phyloP scores from a whole-genome alignment of 2,888 invertebrate species.

The Melikaiella ostensackeni region DNA sequence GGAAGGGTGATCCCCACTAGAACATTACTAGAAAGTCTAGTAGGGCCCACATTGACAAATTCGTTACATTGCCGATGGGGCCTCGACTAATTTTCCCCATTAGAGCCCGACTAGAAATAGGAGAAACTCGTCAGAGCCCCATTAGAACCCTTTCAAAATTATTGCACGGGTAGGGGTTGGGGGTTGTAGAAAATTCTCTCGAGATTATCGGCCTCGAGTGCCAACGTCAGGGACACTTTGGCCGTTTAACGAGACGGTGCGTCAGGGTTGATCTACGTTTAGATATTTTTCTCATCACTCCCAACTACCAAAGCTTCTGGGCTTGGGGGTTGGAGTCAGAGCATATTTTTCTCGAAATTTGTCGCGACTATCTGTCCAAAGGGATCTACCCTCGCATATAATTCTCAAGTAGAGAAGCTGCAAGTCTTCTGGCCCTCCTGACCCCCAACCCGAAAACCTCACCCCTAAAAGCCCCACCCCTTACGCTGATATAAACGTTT shows the following conservation, averaged over 20 bases:
- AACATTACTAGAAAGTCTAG: too few species aligned
- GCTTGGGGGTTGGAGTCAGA: constrained; percentile 55
- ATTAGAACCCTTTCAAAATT: too few species aligned
- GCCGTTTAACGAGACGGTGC: constrained; percentile 68
- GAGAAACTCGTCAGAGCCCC: too few species aligned
- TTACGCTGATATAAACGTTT: constrained; percentile 65
- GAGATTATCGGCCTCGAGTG: constrained; percentile 50
- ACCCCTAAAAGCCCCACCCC: constrained; percentile 45
- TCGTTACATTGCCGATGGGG: too few species aligned
- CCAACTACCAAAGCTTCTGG: constrained; percentile 60
- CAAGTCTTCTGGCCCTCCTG: constrained; percentile 70
- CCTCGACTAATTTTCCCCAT: too few species aligned
- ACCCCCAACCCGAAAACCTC: constrained; percentile 16
- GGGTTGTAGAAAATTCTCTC: constrained; percentile 10
- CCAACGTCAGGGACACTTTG: constrained; percentile 61
- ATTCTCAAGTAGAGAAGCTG: constrained; percentile 78
- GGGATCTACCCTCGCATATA: constrained; percentile 75
- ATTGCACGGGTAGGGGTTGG: too few species aligned
- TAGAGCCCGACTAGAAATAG: too few species aligned
- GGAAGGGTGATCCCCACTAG: too few species aligned
- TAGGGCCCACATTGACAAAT: too few species aligned
- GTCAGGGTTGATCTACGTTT: constrained; percentile 73
- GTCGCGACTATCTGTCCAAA: constrained; percentile 71
- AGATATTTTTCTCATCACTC: constrained; percentile 75
- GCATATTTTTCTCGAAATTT: constrained; percentile 76